Base-by-base conservation (phyloP, 2,113 vertebrate species). In the Balaeniceps rex region DNA sequence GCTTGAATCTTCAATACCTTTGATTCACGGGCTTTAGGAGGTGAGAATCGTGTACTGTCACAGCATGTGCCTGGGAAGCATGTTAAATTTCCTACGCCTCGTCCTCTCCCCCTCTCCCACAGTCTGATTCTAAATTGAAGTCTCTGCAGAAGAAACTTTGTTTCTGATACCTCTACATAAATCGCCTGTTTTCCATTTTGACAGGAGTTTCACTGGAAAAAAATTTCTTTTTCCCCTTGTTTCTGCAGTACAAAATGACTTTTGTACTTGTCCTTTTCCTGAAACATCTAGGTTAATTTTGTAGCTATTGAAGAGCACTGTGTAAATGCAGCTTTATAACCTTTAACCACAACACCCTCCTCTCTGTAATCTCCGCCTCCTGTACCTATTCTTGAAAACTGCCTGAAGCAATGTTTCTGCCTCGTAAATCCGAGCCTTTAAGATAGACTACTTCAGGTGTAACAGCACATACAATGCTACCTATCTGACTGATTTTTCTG, bases 11-110 rank as follows among this genome's bases (percentile, higher is more conserved):
- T 93, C 79, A 83, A 47, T 90, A 94, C 72, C 91, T 97, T 97
- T 97, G 93, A 97, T 97, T 97, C 57, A 81, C 4, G 29, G 84
- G 78, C 91, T 97, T 89, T 60, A 95, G 84, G 91, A 98, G 96
- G 94, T 97, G 97, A 97, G 93, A 97, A 93, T 88, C 26, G 3
- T 95, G 3, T 95, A 64, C 82, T 95, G 70, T 97, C 97, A 84
- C 94, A 97, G 94, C 87, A 74, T 88, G 92, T 57, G 55, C 94
- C 91, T 65, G 70, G 91, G 91, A 97, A 97, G 77, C 57, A 87
- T 83, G 84, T 63, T 94, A 82, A n/a, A 95, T 95, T 97, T 95
- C 65, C 82, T 90, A 79, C 34, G 14, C 34, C 72, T 95, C 14
- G 6, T 95, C 77, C 63, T 94, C 78, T 88, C 88, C 36, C 44